Evolutionary conservation across 2,888 invertebrate genomes (phyloP), one percentile per base, ranked within the genome.

Genomic region (Xanthia icteritia): DNA sequence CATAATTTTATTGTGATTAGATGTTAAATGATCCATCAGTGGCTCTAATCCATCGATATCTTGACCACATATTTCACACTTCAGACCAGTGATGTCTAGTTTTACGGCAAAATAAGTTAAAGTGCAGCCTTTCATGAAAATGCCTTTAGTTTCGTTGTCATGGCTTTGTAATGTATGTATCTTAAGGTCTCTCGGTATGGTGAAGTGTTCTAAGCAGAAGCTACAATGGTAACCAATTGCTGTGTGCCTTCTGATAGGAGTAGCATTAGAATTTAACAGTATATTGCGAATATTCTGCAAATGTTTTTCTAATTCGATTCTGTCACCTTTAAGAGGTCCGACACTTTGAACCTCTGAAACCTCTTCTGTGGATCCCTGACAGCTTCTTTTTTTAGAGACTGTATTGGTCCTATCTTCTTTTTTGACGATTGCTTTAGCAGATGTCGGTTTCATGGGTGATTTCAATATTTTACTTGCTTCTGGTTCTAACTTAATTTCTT

Each of bases 211-310:
- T 0, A 74, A 48, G 74, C 95, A 95, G 78, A 92, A 95, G 36
- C 89, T 89, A 69, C 95, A 95, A 0, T 83, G 84, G 77, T 93
- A 95, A 0, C 93, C 93, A 36, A 87, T 75, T 5, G 92, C 92
- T 4, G 88, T 88, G 69, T 90, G 90, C 58, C 86, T 87, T 42
- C 89, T 85, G 13, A 95, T 92, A 0, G 95, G 94, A 4, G 94
- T 95, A 0, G 94, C 94, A 73, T 94, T 95, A 0, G 95, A 91
- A 83, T 90, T 80, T 48, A 85, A 65, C 0, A 95, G 81, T 31
- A 95, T 91, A 23, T 88, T 90, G 64, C 87, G 87, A 48, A 93
- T 84, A 73, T 95, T 95, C 48, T 75, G 75, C 36, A 85, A 67
- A 68, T 87, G 87, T 39, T 87, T 88, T 0, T 77, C 65, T 54